A percentile compares a stretch with the other conserved stretches of the same genome.
phyloP scores from a whole-genome alignment of 2,797 vertebrate species.

The Acropternis orthonyx region DNA sequence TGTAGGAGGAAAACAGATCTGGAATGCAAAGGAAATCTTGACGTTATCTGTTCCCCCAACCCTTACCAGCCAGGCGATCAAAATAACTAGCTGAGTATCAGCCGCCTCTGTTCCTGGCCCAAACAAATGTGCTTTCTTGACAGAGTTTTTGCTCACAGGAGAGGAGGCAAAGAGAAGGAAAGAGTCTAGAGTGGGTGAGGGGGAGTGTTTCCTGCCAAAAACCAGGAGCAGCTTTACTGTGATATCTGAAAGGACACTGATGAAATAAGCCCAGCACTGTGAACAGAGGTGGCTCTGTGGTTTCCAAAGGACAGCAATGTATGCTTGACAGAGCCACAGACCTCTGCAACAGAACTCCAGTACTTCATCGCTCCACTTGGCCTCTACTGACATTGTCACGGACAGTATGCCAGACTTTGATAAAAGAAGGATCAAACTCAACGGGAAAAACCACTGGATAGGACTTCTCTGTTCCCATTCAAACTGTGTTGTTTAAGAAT shows the following conservation, averaged over 20 bases:
- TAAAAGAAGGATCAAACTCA: neutral
- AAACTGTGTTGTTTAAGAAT: neutral
- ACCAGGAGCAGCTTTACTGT: conserved; percentile 4
- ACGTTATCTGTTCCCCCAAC: conserved; percentile 37
- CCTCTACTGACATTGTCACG: neutral
- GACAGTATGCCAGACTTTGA: neutral
- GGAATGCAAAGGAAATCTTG: conserved; percentile 53
- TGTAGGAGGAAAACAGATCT: conserved; percentile 53
- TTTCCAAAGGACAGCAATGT: neutral
- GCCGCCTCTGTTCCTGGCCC: conserved; percentile 27
- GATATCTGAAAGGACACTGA: conserved; percentile 7
- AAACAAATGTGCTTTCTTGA: conserved; percentile 37
- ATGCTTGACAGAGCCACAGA: neutral
- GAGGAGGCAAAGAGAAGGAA: neutral
- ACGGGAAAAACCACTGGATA: neutral
- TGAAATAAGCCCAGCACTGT: neutral
- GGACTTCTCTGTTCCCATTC: neutral
- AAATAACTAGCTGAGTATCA: conserved; percentile 42
- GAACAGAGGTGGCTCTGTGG: neutral
- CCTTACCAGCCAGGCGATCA: conserved; percentile 23
- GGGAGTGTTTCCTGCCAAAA: conserved; percentile 30
- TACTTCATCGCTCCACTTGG: neutral
- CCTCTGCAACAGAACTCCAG: neutral
- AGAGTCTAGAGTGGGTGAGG: neutral
- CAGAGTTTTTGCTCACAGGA: conserved; percentile 7